Conservation (phyloP, 2,888 invertebrate species). For the Heliconius charithonia region DNA sequence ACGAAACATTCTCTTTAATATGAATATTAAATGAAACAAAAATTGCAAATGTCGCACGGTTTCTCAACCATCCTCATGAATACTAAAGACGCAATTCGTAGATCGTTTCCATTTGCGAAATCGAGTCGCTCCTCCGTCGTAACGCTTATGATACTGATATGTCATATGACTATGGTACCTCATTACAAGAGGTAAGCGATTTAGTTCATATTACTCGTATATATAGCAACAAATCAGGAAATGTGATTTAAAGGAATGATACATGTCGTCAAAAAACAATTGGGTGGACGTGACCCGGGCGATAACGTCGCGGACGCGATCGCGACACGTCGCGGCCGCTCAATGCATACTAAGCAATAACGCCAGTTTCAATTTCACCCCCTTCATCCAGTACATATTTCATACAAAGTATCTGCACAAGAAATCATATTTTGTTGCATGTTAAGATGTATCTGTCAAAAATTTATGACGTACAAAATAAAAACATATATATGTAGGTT, state of each 20-base stretch:
- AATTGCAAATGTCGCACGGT: constrained; percentile 80
- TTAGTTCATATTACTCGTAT: constrained; percentile 56
- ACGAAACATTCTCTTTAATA: constrained; percentile 75
- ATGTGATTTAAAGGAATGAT: constrained; percentile 81
- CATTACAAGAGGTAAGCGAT: constrained; percentile 58
- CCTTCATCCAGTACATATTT: constrained; percentile 58
- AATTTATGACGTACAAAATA: background rate
- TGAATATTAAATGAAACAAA: constrained; percentile 82
- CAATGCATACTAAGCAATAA: constrained; percentile 82
- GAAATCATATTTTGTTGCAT: constrained; percentile 42
- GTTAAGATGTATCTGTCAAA: constrained; percentile 34
- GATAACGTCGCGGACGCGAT: constrained; percentile 70
- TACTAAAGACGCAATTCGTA: constrained; percentile 81
- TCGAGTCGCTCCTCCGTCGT: constrained; percentile 66
- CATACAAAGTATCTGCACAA: constrained; percentile 52
- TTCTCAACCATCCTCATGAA: constrained; percentile 77
- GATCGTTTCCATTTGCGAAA: constrained; percentile 73
- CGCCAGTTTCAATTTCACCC: constrained; percentile 78
- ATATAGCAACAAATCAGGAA: constrained; percentile 70
- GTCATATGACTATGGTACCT: constrained; percentile 63
- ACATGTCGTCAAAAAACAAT: constrained; percentile 83
- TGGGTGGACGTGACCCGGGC: constrained; percentile 78
- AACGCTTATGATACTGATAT: constrained; percentile 73
- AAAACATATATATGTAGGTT: background rate
- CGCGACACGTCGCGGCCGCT: constrained; percentile 70